phyloP scores from a whole-genome alignment of 1,140 invertebrate species.

The Leptinotarsa undecemlineata region DNA sequence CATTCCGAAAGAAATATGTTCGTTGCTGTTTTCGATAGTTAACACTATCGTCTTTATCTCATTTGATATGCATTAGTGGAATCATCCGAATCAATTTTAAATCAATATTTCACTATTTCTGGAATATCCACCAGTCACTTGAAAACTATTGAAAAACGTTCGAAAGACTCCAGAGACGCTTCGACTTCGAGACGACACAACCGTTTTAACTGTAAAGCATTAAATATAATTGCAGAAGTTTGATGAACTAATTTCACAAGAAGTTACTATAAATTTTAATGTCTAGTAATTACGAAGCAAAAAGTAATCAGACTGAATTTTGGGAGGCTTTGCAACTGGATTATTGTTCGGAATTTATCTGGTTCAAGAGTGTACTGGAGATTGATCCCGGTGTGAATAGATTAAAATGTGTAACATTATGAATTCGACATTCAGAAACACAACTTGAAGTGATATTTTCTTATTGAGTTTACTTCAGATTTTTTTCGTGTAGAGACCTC shows the following conservation, averaged over 20 bases:
- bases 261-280: constrained; percentile 11
- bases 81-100: no score
- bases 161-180: not conserved
- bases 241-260: constrained; percentile 19
- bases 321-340: not conserved
- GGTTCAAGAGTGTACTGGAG: not conserved
- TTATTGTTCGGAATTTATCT: not conserved
- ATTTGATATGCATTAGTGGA: no score
- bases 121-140: not conserved
- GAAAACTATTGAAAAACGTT: constrained; percentile 3
- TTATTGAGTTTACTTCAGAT: no score
- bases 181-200: not conserved
- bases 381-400: not conserved
- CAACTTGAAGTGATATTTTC: no score
- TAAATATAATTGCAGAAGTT: constrained; percentile 14
- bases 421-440: no score
- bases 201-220: not conserved
- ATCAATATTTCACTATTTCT: not conserved
- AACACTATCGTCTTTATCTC: no score
- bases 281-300: constrained; percentile 7
- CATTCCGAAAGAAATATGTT: no score
- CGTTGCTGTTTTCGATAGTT: no score
- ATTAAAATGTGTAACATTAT: no score
- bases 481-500: no score
- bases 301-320: constrained; percentile 15